Evolutionary conservation across 1,140 invertebrate species (phyloP), one percentile per base, ranked within the genome.

Genomic region (Meloidogyne chitwoodi): DNA sequence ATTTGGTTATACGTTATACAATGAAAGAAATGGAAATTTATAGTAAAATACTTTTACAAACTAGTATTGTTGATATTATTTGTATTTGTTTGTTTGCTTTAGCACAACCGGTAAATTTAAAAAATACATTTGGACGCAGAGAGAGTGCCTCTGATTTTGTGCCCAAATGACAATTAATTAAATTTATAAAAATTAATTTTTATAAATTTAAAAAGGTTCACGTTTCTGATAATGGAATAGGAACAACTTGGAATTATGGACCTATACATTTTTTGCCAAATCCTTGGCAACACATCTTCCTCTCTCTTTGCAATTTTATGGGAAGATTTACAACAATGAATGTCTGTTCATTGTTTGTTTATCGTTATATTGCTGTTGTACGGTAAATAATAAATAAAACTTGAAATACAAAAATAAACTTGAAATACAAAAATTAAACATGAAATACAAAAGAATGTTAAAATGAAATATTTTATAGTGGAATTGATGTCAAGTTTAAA

Each of bases 31-130:
- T 67, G 65, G 19, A 24, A 41, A 19, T 67, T 31, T 67, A 67
- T 41, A 67, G 65, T 22, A 67, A 41, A 41, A 67, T 67, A 31
- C n/a, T 67, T 31, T 41, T 67, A 31, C 65, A 67, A 16, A 67
- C 65, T 22, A n/a, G 29, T 67, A 8, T 67, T 31, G 29, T 67
- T 31, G 65, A 67, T 41, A 67, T 67, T 67, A 38, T 38, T 65
- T 14, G 14, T 44, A 44, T 44, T 44, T 44, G 41, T 44, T 14
- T 44, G 1, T 44, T 44, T 41, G 38, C 12, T 41, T 1, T 41
- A 1, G 38, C 10, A 12, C 4, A 41, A 12, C 38, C 38, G 38
- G 38, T 41, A 41, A 41, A 4, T 12, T 41, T 8, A 41, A 12
- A 12, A 12, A 14, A 8, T 2, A 41, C 16, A 5, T 48, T 48